Base-by-base conservation (phyloP, 2,888 invertebrate genomes). In the Stramonita haemastoma region DNA sequence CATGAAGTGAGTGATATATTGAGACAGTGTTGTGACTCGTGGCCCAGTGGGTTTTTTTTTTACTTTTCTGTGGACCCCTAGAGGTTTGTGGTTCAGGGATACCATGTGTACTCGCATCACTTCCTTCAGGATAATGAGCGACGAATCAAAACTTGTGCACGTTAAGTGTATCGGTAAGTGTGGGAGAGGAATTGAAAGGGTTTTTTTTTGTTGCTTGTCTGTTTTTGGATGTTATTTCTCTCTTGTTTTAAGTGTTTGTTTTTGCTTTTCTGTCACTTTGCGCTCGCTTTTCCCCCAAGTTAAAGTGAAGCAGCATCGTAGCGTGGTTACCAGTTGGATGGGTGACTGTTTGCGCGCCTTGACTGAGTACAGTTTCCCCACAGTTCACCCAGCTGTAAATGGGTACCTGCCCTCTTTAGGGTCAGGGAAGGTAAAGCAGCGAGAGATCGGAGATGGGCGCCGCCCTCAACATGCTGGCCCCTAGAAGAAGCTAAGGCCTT, bases 111-210 rank as follows among this genome's bases (percentile, higher is more conserved):
- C 81, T 5, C n/a, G 81, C 29, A 83, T 83, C 46, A 83, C 81
- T 11, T 83, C 81, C 5, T 83, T 83, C 81, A 36, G 81, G 81
- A 83, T 46, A 4, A 83, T 83, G 81, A 83, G 81, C 15, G 81
- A 83, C 81, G 81, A 83, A 22, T 83, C 81, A 1, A 83, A 83
- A 22, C 46, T 83, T 19, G 81, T 83, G 46, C 81, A 83, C 22
- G 81, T 83, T 22, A 83, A 83, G 46, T 83, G 81, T n/a, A 36
- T 83, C 1, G 81, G 81, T 83, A 83, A 83, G 81, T 83, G 81
- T 26, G 5, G 11, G 73, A 5, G 15, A 60, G 22, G 22, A 60
- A 13, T 19, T 1, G 22, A 4, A 60, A 73, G 26, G n/a, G 5
- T 11, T 1, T 0, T 13, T 17, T 66, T 11, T 1, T 0, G 1